Evolutionary conservation across 2,113 vertebrate species (phyloP), one percentile per base, ranked within the genome.

Genomic region (Coturnix japonica): DNA sequence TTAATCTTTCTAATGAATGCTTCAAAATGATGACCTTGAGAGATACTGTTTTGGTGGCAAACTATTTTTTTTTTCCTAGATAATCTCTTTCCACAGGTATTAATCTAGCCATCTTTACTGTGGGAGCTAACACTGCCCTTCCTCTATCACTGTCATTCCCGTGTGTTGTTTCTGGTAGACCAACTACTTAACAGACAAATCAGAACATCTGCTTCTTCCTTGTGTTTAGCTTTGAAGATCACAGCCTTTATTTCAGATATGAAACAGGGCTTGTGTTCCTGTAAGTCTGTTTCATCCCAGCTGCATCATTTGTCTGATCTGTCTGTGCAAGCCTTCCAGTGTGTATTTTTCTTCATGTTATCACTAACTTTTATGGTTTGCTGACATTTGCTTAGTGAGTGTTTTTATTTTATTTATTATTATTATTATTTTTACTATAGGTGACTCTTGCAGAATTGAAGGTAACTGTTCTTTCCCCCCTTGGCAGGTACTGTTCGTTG

Each of bases 401-500:
- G 47, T 23, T 49, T 49, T 49, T 49, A 11, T 47, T 47, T 47
- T 12, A 10, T 47, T 49, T 23, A 9, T 19, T 21, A 37, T 10
- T 37, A 37, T 37, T 46, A 9, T 21, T 46, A 6, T 46, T 47
- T 46, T 46, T 46, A 22, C 7, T 10, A 4, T 22, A 46, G 49
- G 9, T 47, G 9, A 35, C 20, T 71, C 26, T 47, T 51, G 39
- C 20, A 82, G 71, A 53, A 37, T 43, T 51, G 61, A 39, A 77
- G 47, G 11, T 96, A 64, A 96, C 60, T 28, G 13, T 81, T 28
- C 59, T 11, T 61, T 93, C 14, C 25, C 57, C 73, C 31, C 90
- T 49, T 87, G 93, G 43, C 95, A 99, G 99, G 99, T 95, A 99
- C 99, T 22, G 99, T 99, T 90, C 99, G 99, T 64, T 99, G 99